phyloP scores from a whole-genome alignment of 2,797 vertebrate genomes.

The Lerista edwardsae region DNA sequence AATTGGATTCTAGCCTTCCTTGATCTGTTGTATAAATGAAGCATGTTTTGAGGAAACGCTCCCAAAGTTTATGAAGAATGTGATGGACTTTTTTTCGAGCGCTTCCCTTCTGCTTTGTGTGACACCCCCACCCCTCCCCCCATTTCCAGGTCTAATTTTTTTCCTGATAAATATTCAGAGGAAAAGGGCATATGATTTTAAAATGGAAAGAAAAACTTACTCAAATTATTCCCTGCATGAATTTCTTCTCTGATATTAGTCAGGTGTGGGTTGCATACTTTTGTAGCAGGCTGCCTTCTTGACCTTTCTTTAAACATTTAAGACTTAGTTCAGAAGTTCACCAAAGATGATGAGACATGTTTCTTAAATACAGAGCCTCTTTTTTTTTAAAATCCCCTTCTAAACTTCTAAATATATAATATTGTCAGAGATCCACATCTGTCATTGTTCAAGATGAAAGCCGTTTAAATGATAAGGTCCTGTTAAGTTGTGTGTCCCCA shows the following conservation, averaged over 20 bases:
- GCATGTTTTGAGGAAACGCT: slow-evolving; percentile 70
- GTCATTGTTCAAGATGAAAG: slow-evolving; percentile 82
- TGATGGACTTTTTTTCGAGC: slow-evolving; percentile 8
- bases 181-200: slow-evolving; percentile 54
- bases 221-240: slow-evolving; percentile 74
- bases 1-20: slow-evolving; percentile 80
- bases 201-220: slow-evolving; percentile 63
- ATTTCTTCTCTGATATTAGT: slow-evolving; percentile 75
- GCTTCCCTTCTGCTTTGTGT: slow-evolving; percentile 64
- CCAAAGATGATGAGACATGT: slow-evolving; percentile 71
- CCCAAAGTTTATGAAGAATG: slow-evolving; percentile 70
- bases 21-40: slow-evolving; percentile 78
- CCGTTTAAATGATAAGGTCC: slow-evolving; percentile 76
- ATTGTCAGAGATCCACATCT: slow-evolving; percentile 75
- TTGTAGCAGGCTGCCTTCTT: slow-evolving; percentile 74
- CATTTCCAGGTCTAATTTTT: slow-evolving; percentile 42
- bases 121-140: slow-evolving; percentile 6
- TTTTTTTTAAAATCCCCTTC: not conserved
- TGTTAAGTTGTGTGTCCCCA: slow-evolving; percentile 72
- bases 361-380: slow-evolving; percentile 76
- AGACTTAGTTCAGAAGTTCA: slow-evolving; percentile 83
- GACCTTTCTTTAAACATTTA: slow-evolving; percentile 86
- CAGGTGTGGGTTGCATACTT: slow-evolving; percentile 72
- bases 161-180: slow-evolving; percentile 73
- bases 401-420: slow-evolving; percentile 82